Percentiles rank a stretch among this genome's conserved stretches.
Conservation (phyloP, 1,140 invertebrate genomes). For the Luehdorfia chinensis region DNA sequence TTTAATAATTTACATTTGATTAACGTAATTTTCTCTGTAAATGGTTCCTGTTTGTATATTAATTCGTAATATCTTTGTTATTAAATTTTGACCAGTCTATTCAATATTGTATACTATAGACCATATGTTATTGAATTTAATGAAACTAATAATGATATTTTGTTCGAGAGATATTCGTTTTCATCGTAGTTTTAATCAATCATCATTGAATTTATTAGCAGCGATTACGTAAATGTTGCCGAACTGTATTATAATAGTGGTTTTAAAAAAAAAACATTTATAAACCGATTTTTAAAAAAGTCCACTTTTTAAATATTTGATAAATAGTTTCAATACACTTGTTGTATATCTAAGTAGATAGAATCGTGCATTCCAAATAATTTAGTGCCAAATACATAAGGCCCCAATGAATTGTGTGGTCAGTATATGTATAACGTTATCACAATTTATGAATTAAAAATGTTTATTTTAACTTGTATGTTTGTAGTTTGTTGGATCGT, state of each 20-base stretch:
- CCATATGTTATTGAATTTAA: too few species aligned
- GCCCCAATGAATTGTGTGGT: conserved; percentile 38
- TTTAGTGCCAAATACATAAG: conserved; percentile 68
- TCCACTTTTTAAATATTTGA: conserved; percentile 26
- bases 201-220: conserved; percentile 15
- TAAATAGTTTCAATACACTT: conserved; percentile 38
- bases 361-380: conserved; percentile 68
- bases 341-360: conserved; percentile 59
- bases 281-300: conserved; percentile 38
- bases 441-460: conserved; percentile 52
- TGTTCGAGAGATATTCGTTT: too few species aligned
- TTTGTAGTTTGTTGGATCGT: conserved; percentile 42
- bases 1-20: too few species aligned
- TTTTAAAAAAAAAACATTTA: conserved; percentile 20
- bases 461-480: conserved; percentile 47
- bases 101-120: too few species aligned
- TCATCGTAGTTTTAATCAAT: too few species aligned
- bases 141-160: too few species aligned
- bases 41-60: too few species aligned
- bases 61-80: too few species aligned
- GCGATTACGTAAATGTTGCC: conserved; percentile 9
- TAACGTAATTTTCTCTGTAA: too few species aligned
- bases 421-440: conserved; percentile 49
- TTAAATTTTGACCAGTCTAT: too few species aligned
- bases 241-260: conserved; percentile 23